Conservation (phyloP, 2,797 vertebrate species). For the Pyrocephalus nanus region DNA sequence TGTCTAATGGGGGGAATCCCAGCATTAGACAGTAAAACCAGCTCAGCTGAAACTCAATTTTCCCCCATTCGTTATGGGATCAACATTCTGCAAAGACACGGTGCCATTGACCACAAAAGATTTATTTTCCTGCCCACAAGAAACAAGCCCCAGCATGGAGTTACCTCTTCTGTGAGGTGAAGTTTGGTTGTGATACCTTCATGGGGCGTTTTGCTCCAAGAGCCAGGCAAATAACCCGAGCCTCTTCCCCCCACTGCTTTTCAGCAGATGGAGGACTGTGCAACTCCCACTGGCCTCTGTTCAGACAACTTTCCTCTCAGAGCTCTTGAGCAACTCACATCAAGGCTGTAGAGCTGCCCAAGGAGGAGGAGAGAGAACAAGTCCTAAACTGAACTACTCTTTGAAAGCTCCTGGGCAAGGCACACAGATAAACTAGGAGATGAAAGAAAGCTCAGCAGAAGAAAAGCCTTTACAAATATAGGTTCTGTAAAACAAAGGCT, state of each 20-base stretch:
- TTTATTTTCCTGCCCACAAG: not conserved
- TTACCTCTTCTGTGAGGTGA: not conserved
- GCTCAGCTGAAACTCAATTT: not conserved
- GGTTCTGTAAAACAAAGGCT: not conserved
- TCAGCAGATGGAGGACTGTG: not conserved
- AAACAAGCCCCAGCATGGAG: not conserved
- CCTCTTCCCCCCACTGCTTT: not conserved
- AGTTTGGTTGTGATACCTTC: rapidly evolving
- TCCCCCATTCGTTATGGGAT: rapidly evolving
- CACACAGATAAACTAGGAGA: not conserved
- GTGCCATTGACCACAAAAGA: not conserved
- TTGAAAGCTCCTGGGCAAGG: not conserved
- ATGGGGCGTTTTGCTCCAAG: not conserved
- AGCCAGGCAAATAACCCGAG: rapidly evolving
- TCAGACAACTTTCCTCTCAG: not conserved
- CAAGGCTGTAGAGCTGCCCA: not conserved
- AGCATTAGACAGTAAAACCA: not conserved
- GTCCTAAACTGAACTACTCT: not conserved
- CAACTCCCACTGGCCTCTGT: not conserved
- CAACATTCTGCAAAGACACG: not conserved
- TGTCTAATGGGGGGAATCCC: not conserved
- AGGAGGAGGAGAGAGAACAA: not conserved
- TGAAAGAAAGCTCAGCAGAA: not conserved
- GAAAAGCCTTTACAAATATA: not conserved
- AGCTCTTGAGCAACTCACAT: not conserved